Evolutionary conservation across 2,113 vertebrate genomes (phyloP), one percentile per base, ranked within the genome.

Genomic region (Ornithorhynchus anatinus): DNA sequence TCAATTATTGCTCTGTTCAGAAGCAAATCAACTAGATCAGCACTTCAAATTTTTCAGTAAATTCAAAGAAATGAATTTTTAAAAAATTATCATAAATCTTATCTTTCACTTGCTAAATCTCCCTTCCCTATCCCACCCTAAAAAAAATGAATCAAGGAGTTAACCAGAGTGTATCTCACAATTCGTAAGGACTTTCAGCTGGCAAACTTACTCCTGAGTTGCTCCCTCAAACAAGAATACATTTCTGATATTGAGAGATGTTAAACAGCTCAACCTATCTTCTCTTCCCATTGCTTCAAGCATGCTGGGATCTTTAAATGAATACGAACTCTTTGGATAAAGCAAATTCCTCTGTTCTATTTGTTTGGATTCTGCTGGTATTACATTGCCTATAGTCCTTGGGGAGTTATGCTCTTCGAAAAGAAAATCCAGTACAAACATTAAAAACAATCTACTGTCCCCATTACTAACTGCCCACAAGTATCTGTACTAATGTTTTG

Each of bases 401-500:
- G 71, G 78, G 72, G 31, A 29, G 42, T 11, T 63, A 74, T 80
- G 80, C 81, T 77, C 61, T 86, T 86, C 10, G 67, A 80, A 85
- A 80, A 71, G 84, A 91, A 91, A 86, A 81, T 54, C 66, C 80
- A 56, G n/a, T 92, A 91, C 75, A 90, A 93, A 91, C 23, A 6
- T 89, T 91, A 82, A 90, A 89, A 93, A 91, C 73, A 87, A 83
- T 79, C 86, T 74, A 88, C 88, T 84, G 20, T 82, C 80, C n/a
- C 78, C 67, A 39, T 82, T 88, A 89, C 35, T 73, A 84, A 86
- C 58, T 86, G 59, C 90, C 83, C 71, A 86, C 84, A 90, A 84
- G 87, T 68, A 89, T 81, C 74, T 84, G 68, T 84, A 83, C 85
- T 86, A 88, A 85, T 87, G 71, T 90, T 92, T 92, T 93, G 90